These are phyloP conservation scores for Homalodisca vitripennis DNA, from an alignment of 1,140 invertebrate species.

Conservation along the genomic window DNA sequence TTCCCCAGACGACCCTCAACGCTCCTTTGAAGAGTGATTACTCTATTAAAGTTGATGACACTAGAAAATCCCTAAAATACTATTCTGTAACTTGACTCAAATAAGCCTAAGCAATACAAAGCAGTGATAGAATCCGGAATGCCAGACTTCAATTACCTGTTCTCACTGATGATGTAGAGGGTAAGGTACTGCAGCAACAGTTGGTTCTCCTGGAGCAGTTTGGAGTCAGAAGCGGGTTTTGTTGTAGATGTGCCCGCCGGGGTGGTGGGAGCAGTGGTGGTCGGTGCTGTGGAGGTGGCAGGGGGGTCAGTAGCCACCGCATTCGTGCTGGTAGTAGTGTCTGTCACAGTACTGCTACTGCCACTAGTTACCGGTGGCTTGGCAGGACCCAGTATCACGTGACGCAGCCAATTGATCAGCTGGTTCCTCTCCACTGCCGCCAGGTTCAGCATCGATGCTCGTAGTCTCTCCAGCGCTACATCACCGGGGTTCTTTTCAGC, in stretches of 20 bases:
- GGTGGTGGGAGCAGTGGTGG: background rate
- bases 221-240: constrained; percentile 29
- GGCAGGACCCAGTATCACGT: constrained; percentile 61
- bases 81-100: too few species aligned
- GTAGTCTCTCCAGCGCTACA: constrained; percentile 65
- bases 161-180: constrained; percentile 73
- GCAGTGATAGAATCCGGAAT: too few species aligned
- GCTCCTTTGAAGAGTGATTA: too few species aligned
- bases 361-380: constrained; percentile 43
- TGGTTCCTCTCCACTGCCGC: constrained; percentile 62
- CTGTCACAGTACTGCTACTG: constrained; percentile 37
- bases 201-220: constrained; percentile 63
- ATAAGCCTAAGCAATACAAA: too few species aligned
- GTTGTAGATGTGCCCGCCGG: background rate
- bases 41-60: too few species aligned
- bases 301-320: background rate
- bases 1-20: too few species aligned
- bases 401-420: constrained; percentile 67
- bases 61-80: too few species aligned
- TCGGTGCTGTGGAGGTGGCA: constrained; percentile 7
- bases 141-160: constrained; percentile 54
- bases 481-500: constrained; percentile 58
- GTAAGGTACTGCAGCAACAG: constrained; percentile 70
- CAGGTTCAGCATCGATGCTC: constrained; percentile 64
- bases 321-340: constrained; percentile 44